These are phyloP conservation scores for Keiferia lycopersicella DNA, from an alignment of 2,888 invertebrate genomes.

Conservation along the genomic window DNA sequence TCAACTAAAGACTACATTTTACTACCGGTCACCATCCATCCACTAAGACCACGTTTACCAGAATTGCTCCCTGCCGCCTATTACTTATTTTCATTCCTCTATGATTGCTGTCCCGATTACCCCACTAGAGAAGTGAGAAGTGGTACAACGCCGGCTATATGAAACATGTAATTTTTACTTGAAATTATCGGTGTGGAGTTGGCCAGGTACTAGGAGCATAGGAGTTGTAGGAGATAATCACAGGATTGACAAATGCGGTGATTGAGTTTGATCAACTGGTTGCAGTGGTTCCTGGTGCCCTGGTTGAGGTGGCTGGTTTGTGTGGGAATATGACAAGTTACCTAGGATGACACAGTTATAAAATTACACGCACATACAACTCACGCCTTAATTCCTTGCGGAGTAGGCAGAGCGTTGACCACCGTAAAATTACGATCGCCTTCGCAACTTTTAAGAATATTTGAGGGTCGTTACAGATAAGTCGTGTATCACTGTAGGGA, in stretches of 20 bases:
- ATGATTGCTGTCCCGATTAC: conserved; percentile 60
- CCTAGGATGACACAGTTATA: neutral
- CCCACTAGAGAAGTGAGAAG: conserved; percentile 43
- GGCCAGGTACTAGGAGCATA: conserved; percentile 7
- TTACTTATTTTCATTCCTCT: conserved; percentile 55
- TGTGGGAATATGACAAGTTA: conserved; percentile 19
- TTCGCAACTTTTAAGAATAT: no score
- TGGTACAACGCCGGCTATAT: conserved; percentile 34
- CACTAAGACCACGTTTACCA: neutral
- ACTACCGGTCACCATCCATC: neutral
- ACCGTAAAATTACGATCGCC: no score
- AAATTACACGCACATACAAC: no score
- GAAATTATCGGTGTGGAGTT: conserved; percentile 32
- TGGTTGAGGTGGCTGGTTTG: neutral
- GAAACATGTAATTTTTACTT: conserved; percentile 32
- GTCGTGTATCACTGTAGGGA: no score
- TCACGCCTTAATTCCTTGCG: no score
- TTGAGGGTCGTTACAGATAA: no score
- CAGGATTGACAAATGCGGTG: conserved; percentile 16
- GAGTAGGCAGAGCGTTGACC: no score
- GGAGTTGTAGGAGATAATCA: conserved; percentile 5
- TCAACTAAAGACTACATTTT: neutral
- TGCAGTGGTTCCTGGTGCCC: conserved; percentile 7
- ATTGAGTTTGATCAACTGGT: neutral
- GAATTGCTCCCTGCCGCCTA: conserved; percentile 31